These are phyloP conservation scores for Macropis europaea DNA, from an alignment of 2,888 invertebrate species.

Conservation along the genomic window DNA sequence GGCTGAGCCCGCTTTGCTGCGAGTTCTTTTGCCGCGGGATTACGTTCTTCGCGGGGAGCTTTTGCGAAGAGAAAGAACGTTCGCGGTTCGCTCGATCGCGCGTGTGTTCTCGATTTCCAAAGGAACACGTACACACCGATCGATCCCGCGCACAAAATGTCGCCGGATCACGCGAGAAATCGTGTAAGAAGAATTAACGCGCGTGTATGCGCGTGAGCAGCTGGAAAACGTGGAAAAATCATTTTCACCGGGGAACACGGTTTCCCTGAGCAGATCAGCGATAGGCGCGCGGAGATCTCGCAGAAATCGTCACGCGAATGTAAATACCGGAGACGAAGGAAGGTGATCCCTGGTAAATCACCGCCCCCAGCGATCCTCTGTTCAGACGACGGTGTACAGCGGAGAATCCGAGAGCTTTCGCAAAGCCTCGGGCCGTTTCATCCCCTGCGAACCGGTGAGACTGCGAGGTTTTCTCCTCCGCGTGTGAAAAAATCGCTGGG, in stretches of 20 bases:
- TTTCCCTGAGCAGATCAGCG: background rate
- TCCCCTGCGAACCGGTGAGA: conserved; percentile 8
- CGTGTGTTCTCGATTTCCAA: background rate
- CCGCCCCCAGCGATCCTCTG: conserved; percentile 18
- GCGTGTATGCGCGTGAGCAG: too few species aligned
- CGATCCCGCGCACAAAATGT: background rate
- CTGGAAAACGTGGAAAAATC: too few species aligned
- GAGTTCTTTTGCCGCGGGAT: too few species aligned
- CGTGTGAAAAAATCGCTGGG: conserved; percentile 13
- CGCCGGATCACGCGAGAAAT: too few species aligned
- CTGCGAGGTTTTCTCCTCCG: background rate
- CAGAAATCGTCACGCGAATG: conserved; percentile 40
- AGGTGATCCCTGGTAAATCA: conserved; percentile 18
- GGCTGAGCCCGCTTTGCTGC: too few species aligned
- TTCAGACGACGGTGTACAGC: background rate
- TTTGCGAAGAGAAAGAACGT: too few species aligned
- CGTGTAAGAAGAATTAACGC: too few species aligned
- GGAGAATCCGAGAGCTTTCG: conserved; percentile 32
- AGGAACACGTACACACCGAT: background rate
- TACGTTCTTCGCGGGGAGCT: too few species aligned
- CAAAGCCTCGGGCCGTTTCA: conserved; percentile 21
- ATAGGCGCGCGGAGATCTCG: conserved; percentile 1
- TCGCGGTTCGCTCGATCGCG: too few species aligned
- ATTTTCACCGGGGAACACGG: background rate
- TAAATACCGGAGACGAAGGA: conserved; percentile 28